Conservation (phyloP, 2,113 vertebrate species). For the Nycticebus coucang region DNA sequence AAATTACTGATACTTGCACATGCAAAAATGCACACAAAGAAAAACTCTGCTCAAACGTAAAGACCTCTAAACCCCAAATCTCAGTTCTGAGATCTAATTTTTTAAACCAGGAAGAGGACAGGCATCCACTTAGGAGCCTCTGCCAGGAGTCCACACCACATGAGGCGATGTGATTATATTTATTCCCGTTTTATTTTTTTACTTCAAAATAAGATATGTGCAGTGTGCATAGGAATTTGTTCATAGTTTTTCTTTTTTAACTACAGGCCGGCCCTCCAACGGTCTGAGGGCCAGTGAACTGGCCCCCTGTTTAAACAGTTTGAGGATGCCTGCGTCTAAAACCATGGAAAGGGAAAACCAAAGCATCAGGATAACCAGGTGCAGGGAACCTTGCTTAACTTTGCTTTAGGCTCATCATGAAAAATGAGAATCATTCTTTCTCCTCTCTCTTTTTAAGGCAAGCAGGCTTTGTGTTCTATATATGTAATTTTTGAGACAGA, state of each 20-base stretch:
- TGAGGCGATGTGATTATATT: no score
- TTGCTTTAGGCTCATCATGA: neutral
- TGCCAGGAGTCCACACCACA: neutral
- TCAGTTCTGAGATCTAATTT: neutral
- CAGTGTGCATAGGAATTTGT: no score
- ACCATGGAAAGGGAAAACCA: neutral
- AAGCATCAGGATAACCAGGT: neutral
- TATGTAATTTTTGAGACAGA: no score
- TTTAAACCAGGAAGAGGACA: neutral
- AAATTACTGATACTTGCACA: neutral
- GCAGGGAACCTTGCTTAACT: neutral
- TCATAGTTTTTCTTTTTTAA: no score
- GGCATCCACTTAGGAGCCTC: neutral
- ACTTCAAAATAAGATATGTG: no score
- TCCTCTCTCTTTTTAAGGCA: neutral
- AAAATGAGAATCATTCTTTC: neutral
- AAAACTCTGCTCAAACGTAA: neutral
- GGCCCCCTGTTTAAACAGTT: no score
- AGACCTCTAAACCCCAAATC: neutral
- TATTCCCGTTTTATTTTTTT: no score
- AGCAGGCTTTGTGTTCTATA: neutral
- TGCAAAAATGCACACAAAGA: neutral
- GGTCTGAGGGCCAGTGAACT: no score
- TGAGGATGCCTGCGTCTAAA: neutral
- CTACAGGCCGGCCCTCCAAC: no score